phyloP scores from a whole-genome alignment of 1,140 invertebrate species.

The Trinorchestia longiramus region DNA sequence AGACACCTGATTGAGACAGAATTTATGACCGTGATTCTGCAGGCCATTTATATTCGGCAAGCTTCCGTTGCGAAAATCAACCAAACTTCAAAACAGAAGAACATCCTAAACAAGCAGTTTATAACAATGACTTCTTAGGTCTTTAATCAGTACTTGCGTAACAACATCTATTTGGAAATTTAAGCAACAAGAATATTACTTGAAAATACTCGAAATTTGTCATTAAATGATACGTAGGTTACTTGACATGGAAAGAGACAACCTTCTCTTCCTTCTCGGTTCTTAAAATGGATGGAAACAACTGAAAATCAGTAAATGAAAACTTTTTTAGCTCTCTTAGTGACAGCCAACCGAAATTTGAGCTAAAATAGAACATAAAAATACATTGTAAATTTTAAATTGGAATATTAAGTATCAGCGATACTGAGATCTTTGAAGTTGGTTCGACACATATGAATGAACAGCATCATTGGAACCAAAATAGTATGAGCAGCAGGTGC shows the following conservation, averaged over 20 bases:
- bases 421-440: background rate
- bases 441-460: background rate
- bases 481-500: background rate
- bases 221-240: background rate
- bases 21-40: slow-evolving; percentile 34
- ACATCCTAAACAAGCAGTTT: background rate
- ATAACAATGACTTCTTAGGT: background rate
- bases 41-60: background rate
- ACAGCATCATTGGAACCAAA: background rate
- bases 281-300: background rate
- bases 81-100: background rate
- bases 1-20: slow-evolving; percentile 25
- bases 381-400: background rate
- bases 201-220: background rate
- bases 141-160: background rate
- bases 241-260: background rate
- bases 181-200: background rate
- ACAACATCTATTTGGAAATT: background rate
- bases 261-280: background rate
- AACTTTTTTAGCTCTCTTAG: background rate
- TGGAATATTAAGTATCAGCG: background rate
- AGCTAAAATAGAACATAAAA: background rate
- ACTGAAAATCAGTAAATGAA: background rate
- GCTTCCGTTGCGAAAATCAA: background rate
- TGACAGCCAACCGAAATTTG: background rate